Evolutionary conservation across 2,113 vertebrate species (phyloP).

Genomic region (Apus apus): DNA sequence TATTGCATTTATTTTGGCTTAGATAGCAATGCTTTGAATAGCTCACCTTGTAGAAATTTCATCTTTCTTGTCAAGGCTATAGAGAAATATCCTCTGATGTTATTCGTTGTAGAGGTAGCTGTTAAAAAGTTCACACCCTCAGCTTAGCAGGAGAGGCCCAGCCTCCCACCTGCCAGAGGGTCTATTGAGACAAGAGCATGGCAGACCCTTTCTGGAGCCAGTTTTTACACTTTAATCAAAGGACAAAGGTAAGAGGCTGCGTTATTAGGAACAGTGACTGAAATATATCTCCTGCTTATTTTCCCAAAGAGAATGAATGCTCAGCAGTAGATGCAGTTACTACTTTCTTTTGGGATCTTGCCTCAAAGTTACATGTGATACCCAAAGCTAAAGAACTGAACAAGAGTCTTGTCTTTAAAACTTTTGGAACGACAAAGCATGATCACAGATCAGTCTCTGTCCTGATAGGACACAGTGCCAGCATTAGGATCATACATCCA

Average conservation of each 20-base stretch:
- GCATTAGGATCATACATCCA: neutral
- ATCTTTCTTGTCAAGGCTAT: neutral
- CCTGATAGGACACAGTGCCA: neutral
- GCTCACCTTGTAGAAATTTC: neutral
- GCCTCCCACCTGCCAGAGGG: neutral
- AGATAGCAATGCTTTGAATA: neutral
- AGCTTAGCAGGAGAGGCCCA: neutral
- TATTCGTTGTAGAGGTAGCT: neutral
- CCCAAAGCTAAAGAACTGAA: neutral
- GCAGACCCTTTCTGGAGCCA: neutral
- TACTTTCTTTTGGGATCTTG: neutral
- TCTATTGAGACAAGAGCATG: neutral
- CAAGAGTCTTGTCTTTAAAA: rapidly evolving
- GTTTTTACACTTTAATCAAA: neutral
- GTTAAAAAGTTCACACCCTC: neutral
- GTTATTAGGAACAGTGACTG: neutral
- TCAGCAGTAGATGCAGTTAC: rapidly evolving
- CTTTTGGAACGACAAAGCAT: neutral
- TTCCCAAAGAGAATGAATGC: neutral
- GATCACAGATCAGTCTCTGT: neutral
- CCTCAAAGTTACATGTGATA: neutral
- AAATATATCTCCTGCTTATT: neutral
- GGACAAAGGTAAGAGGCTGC: neutral
- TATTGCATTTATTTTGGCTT: neutral
- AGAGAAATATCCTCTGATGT: neutral